Percentiles rank a stretch among this genome's conserved stretches.
Evolutionary conservation across 1,140 invertebrate genomes (phyloP).

Genomic region (Lethrus apterus): DNA sequence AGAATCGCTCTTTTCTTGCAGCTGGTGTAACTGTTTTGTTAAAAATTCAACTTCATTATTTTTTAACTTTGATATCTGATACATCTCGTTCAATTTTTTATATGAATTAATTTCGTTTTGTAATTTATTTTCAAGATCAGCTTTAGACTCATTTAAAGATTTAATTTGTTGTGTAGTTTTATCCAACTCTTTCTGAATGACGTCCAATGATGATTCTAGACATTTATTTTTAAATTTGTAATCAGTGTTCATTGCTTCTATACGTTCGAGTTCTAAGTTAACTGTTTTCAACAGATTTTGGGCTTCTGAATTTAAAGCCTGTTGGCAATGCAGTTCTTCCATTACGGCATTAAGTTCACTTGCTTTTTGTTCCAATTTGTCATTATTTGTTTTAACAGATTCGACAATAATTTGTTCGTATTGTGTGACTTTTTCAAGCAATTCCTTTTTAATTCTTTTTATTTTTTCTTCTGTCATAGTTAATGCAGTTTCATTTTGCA

Average conservation of each 20-base stretch:
- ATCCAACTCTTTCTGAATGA: no score
- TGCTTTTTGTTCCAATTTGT: background rate
- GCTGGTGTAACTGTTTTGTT: slow-evolving; percentile 21
- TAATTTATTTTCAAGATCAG: no score
- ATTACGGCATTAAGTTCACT: slow-evolving; percentile 1
- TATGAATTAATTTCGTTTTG: no score
- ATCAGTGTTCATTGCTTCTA: slow-evolving; percentile 4
- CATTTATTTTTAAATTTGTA: slow-evolving; percentile 19
- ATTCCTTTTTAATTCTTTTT: background rate
- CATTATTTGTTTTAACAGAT: slow-evolving; percentile 13
- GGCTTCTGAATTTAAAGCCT: slow-evolving; percentile 22
- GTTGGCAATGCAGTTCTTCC: slow-evolving; percentile 23
- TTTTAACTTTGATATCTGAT: no score
- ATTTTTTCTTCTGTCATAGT: slow-evolving; percentile 18
- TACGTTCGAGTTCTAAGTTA: slow-evolving; percentile 10
- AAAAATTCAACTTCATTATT: slow-evolving; percentile 4
- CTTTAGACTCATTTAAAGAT: no score
- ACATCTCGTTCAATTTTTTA: no score
- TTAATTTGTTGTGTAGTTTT: no score
- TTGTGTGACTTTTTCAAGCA: background rate
- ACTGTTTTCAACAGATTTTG: slow-evolving; percentile 14
- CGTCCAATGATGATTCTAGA: no score
- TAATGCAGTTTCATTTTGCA: slow-evolving; percentile 33
- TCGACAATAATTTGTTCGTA: slow-evolving; percentile 6
- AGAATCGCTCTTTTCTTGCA: slow-evolving; percentile 34